Conservation (phyloP, 2,113 vertebrate genomes). For the Nothocercus julius region DNA sequence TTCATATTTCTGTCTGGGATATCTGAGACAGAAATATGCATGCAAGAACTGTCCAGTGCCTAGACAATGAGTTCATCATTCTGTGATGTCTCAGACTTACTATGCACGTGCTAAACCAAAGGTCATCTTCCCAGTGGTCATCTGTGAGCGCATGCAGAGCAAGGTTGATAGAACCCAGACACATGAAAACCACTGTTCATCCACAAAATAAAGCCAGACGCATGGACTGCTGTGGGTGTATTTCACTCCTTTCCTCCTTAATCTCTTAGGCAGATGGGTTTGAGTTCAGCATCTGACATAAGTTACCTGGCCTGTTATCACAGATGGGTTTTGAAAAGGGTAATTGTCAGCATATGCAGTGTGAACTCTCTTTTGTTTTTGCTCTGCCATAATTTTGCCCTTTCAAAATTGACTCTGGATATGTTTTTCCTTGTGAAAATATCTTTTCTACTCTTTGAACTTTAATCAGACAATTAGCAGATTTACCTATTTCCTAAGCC, state of each 20-base stretch:
- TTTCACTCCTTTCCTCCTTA: neutral
- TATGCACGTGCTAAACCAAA: neutral
- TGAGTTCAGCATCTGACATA: neutral
- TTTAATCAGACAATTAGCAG: neutral
- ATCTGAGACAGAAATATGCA: conserved; percentile 6
- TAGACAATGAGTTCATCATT: conserved; percentile 57
- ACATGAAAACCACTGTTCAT: neutral
- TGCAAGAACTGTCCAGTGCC: neutral
- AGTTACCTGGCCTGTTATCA: neutral
- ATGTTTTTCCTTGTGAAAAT: neutral
- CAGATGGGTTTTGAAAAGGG: neutral
- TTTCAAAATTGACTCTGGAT: conserved; percentile 8
- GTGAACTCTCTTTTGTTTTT: neutral
- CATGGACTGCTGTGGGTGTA: neutral
- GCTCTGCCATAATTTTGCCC: neutral
- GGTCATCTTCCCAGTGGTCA: neutral
- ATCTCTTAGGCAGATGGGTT: neutral
- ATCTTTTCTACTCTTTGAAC: neutral
- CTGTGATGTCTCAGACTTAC: neutral
- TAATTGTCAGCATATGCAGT: neutral
- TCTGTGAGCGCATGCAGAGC: neutral
- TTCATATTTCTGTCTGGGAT: conserved; percentile 34
- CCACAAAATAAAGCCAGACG: neutral
- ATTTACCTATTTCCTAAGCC: neutral
- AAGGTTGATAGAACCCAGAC: neutral